Evolutionary conservation across 2,113 vertebrate genomes (phyloP).

Genomic region (Otis tarda): DNA sequence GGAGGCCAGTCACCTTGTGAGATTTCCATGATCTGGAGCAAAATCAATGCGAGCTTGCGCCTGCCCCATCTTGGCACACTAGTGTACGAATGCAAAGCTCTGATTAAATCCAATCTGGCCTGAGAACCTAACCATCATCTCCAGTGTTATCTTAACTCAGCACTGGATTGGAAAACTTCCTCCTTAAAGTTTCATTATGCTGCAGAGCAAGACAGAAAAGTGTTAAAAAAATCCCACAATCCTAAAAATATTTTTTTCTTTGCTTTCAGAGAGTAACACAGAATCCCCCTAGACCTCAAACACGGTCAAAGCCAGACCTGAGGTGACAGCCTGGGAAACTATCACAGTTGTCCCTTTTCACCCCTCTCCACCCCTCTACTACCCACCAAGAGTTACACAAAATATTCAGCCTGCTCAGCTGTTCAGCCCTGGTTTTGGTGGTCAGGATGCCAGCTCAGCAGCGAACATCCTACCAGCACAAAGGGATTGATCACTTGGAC

Average conservation of each 20-base stretch:
- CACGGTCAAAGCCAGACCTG: not conserved
- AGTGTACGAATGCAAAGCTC: not conserved
- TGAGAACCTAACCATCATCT: not conserved
- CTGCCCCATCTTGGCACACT: not conserved
- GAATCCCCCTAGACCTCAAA: not conserved
- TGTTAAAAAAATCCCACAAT: not conserved
- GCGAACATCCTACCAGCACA: not conserved
- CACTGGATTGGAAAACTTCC: not conserved
- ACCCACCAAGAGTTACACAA: not conserved
- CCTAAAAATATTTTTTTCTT: not conserved
- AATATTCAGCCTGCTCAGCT: not conserved
- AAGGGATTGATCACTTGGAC: not conserved
- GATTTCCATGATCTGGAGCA: not conserved
- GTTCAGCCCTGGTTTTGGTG: not conserved
- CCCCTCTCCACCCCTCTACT: not conserved
- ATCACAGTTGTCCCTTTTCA: not conserved
- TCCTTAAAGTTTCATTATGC: not conserved
- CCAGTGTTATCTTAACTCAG: not conserved
- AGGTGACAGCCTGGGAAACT: not conserved
- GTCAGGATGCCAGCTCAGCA: not conserved
- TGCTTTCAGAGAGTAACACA: not conserved
- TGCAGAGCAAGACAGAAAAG: not conserved
- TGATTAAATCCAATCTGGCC: not conserved
- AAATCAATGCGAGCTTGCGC: not conserved
- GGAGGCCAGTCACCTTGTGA: not conserved